Percentiles rank a stretch among this genome's conserved stretches.
Evolutionary conservation across 2,797 vertebrate species (phyloP).

Genomic region (Helostoma temminkii): DNA sequence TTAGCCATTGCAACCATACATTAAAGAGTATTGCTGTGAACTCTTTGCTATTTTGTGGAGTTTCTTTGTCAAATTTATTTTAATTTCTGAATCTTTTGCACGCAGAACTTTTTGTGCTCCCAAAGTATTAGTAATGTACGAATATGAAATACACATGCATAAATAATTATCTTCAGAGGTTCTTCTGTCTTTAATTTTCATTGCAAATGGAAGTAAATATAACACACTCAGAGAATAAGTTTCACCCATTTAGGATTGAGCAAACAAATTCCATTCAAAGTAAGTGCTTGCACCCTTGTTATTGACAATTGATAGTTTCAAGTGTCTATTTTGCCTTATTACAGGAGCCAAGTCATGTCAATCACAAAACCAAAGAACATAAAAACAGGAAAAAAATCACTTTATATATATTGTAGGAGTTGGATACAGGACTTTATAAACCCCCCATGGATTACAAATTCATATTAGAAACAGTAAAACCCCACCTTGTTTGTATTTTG

Average conservation of each 20-base stretch:
- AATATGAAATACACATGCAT: not conserved
- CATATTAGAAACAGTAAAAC: too few species aligned
- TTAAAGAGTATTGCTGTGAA: too few species aligned
- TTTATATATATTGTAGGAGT: too few species aligned
- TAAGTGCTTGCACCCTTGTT: not conserved
- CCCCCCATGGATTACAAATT: too few species aligned
- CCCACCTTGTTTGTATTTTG: too few species aligned
- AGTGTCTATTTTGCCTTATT: not conserved
- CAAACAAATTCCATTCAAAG: slow-evolving; percentile 17
- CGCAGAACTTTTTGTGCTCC: not conserved
- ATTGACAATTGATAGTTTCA: not conserved
- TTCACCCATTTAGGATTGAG: not conserved
- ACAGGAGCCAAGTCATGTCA: not conserved
- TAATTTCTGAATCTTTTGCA: too few species aligned
- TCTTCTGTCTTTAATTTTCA: slow-evolving; percentile 7
- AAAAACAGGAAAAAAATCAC: not conserved
- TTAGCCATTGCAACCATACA: not conserved
- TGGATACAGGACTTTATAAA: too few species aligned
- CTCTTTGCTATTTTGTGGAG: too few species aligned
- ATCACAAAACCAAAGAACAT: slow-evolving; percentile 12
- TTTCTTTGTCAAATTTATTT: too few species aligned
- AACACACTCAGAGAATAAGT: not conserved
- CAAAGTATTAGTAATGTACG: not conserved
- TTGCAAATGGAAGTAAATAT: not conserved
- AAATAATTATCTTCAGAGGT: not conserved